A percentile compares a stretch with the other conserved stretches of the same genome.
Evolutionary conservation across 1,140 invertebrate genomes (phyloP).

Genomic region (Lycorma delicatula): DNA sequence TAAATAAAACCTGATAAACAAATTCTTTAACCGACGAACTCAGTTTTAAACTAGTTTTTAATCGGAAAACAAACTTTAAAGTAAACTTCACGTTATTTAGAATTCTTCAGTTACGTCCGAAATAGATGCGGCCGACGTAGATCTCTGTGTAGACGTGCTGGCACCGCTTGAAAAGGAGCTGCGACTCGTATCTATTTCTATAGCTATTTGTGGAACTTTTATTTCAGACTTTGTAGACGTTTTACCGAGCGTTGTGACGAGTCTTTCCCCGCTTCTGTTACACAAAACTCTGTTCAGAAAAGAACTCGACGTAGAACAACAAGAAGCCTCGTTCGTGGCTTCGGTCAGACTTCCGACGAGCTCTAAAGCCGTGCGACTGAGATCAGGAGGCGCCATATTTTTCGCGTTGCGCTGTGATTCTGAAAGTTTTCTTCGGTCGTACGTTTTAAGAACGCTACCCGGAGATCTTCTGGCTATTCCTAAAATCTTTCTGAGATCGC

Average conservation of each 20-base stretch:
- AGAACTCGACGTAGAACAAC: slow-evolving; percentile 7
- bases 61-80: too few relatives aligned
- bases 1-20: too few relatives aligned
- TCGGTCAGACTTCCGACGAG: slow-evolving; percentile 11
- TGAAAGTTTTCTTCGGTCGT: too few relatives aligned
- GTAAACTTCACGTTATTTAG: neutral
- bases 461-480: slow-evolving; percentile 39
- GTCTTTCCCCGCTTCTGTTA: slow-evolving; percentile 33
- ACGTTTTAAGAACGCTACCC: slow-evolving; percentile 31
- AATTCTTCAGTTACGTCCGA: neutral
- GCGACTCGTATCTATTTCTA: slow-evolving; percentile 42
- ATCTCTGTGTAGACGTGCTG: slow-evolving; percentile 40
- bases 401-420: slow-evolving; percentile 23
- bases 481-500: slow-evolving; percentile 55
- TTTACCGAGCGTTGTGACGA: slow-evolving; percentile 38
- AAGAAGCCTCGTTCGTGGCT: neutral
- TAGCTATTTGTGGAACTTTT: slow-evolving; percentile 40
- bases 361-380: slow-evolving; percentile 17
- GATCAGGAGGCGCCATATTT: slow-evolving; percentile 21
- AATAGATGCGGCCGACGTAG: slow-evolving; percentile 39
- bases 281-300: slow-evolving; percentile 10
- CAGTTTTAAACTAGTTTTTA: too few relatives aligned
- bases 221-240: slow-evolving; percentile 35
- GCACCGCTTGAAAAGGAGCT: slow-evolving; percentile 46
- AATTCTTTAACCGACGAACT: too few relatives aligned